Conservation (phyloP, 2,797 vertebrate genomes). For the Sitta carolinensis region DNA sequence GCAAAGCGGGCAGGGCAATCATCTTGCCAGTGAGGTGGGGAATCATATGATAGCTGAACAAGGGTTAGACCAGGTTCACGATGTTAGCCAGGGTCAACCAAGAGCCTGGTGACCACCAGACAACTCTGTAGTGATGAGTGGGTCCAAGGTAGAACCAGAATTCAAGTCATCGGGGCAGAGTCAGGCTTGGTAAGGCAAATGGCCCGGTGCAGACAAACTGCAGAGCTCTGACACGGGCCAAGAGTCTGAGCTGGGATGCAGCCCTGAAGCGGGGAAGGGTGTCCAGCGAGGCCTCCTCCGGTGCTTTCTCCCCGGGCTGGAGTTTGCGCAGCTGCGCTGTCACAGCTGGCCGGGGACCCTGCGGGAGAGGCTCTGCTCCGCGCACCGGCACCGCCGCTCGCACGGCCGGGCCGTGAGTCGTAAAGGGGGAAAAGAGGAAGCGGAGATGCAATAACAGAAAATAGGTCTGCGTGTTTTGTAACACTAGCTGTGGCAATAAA, state of each 20-base stretch:
- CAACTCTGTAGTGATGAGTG: neutral
- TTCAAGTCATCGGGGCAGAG: neutral
- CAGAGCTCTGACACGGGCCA: neutral
- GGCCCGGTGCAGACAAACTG: neutral
- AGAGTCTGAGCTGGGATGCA: neutral
- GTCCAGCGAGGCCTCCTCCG: neutral
- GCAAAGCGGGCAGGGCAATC: neutral
- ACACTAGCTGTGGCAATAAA: conserved; percentile 41
- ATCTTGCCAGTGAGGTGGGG: neutral
- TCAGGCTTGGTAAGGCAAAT: neutral
- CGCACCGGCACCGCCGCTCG: neutral
- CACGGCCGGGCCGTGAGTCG: neutral
- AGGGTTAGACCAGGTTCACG: neutral
- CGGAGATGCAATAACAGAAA: conserved; percentile 1
- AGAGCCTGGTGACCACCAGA: neutral
- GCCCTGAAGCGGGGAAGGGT: neutral
- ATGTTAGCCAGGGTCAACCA: neutral
- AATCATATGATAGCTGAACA: neutral
- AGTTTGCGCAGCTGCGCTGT: neutral
- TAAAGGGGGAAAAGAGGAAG: conserved; percentile 25
- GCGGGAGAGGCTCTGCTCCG: neutral
- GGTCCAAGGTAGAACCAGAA: neutral
- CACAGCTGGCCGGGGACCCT: neutral
- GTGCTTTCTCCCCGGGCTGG: neutral
- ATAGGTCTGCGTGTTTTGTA: neutral